Base-by-base conservation (phyloP, 2,797 vertebrate species). In the Mionectes olivaceus region DNA sequence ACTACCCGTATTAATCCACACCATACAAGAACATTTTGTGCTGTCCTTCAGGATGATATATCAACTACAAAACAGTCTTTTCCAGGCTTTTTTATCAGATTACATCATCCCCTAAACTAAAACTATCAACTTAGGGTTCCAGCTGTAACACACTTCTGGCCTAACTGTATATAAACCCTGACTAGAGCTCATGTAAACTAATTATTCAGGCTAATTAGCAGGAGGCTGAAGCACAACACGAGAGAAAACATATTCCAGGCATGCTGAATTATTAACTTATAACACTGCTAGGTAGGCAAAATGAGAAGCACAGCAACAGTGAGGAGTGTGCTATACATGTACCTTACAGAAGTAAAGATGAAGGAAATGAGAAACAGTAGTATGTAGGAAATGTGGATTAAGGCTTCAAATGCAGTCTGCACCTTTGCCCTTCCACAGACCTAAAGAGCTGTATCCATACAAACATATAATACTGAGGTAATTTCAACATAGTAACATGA, bases 131-230 rank as follows among this genome's bases (percentile, higher is more conserved):
- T 84, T 67, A 12, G 63, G 15, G 8, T 88, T 93, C 39, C 23
- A 82, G 35, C 52, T 82, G 6, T 53, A 65, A 37, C 39, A 46
- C 5, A 6, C 8, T 80, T 6, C 52, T 65, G 46, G 50, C 49
- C 59, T 63, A 76, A 46, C 65, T 78, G 83, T 80, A 61, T 43
- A n/a, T 41, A 82, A 74, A 44, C 19, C 73, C 83, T 88, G 74
- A 91, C 24, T 82, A 55, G 16, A 75, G 57, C 44, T 78, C 11
- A 3, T 71, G 17, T 92, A 80, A 90, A 89, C 87, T 83, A 93
- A 88, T 91, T 90, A 76, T 63, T 82, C 73, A 19, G 56, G 50
- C 74, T 94, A 77, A 89, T 93, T 95, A 95, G 57, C 50, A 64
- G 59, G 95, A 93, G 16, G 25, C 83, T 77, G 63, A 89, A 92